phyloP scores from a whole-genome alignment of 2,113 vertebrate genomes.

The Corythornis madagascariensis region DNA sequence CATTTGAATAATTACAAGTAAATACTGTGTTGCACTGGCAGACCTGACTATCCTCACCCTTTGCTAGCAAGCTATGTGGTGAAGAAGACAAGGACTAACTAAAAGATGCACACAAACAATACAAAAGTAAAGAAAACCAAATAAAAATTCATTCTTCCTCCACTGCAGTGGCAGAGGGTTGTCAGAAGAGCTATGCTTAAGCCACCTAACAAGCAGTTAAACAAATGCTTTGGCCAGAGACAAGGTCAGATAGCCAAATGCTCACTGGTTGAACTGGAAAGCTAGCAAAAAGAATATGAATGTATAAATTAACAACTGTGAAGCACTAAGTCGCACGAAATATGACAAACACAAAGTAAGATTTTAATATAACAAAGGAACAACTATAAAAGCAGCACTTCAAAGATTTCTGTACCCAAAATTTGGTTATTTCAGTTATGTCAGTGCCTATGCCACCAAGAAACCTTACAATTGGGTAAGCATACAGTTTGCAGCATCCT shows the following conservation, averaged over 20 bases:
- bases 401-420: not conserved
- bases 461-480: not conserved
- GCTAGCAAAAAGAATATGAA: not conserved
- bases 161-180: too few relatives aligned
- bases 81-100: not conserved
- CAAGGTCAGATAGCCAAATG: not conserved
- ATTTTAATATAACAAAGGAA: not conserved
- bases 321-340: not conserved
- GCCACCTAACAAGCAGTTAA: not conserved
- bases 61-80: not conserved
- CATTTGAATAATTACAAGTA: not conserved
- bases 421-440: not conserved
- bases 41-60: not conserved
- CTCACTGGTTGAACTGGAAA: not conserved
- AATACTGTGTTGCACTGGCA: accelerated
- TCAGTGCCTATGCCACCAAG: not conserved
- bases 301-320: not conserved
- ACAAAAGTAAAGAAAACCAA: accelerated
- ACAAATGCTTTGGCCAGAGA: not conserved
- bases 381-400: not conserved
- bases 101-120: not conserved
- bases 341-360: not conserved
- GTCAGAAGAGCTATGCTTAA: not conserved
- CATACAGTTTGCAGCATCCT: not conserved
- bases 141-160: not conserved